These are phyloP conservation scores for Premnoplex brunnescens DNA, from an alignment of 2,797 vertebrate genomes.

Conservation along the genomic window DNA sequence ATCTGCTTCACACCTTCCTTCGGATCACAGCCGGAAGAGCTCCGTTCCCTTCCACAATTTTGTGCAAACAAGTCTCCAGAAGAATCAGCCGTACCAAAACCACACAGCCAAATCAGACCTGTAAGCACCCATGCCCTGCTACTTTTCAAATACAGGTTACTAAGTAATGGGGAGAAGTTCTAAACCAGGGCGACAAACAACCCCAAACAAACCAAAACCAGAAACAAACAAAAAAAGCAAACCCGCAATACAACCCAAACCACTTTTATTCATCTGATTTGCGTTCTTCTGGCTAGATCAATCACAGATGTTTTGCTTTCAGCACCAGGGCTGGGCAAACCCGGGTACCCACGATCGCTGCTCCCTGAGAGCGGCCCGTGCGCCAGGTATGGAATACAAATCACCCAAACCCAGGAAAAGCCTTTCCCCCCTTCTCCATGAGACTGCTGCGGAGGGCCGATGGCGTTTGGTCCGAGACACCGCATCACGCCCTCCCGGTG, in stretches of 20 bases:
- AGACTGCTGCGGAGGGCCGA: not conserved
- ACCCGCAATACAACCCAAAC: not conserved
- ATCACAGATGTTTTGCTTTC: not conserved
- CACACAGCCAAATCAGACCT: fast-evolving
- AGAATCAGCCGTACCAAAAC: not conserved
- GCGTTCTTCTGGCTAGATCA: not conserved
- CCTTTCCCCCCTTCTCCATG: fast-evolving
- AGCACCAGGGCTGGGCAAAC: not conserved
- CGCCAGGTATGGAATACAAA: not conserved
- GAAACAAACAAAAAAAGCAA: not conserved
- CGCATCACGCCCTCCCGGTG: not conserved
- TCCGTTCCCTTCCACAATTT: not conserved
- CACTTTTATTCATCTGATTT: not conserved
- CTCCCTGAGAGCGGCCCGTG: not conserved
- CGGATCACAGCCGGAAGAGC: not conserved
- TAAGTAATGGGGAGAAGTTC: not conserved
- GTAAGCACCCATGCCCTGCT: fast-evolving
- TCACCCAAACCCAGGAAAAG: not conserved
- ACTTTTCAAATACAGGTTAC: not conserved
- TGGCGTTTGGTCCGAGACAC: not conserved
- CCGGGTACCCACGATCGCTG: fast-evolving
- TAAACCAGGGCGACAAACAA: not conserved
- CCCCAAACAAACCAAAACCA: no score
- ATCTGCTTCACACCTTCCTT: not conserved
- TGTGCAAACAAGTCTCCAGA: not conserved